Conservation (phyloP, 2,888 invertebrate genomes). For the Parnassius orleans region DNA sequence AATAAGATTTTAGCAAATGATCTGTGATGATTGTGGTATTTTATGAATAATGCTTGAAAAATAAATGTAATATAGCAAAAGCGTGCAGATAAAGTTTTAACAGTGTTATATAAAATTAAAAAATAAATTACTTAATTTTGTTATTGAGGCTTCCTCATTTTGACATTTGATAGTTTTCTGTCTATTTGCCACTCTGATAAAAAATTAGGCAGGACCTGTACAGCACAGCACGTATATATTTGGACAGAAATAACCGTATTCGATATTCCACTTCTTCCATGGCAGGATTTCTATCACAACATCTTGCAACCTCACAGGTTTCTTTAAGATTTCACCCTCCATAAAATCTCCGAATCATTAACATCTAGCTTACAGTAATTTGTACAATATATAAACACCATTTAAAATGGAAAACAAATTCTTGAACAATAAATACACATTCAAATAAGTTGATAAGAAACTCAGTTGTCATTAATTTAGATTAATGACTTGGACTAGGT, state of each 20-base stretch:
- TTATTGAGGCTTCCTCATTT: too few species aligned
- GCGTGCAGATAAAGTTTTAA: too few species aligned
- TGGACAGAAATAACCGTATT: conserved; percentile 22
- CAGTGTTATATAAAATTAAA: too few species aligned
- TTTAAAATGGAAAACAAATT: conserved; percentile 3
- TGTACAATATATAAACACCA: conserved; percentile 13
- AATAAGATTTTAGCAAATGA: too few species aligned
- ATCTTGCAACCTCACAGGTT: conserved; percentile 31
- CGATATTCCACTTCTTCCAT: conserved; percentile 28
- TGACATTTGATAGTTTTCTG: too few species aligned
- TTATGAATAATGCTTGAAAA: too few species aligned
- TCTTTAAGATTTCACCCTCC: conserved; percentile 11
- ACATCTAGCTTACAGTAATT: conserved; percentile 20
- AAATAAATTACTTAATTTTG: too few species aligned
- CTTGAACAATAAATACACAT: neutral
- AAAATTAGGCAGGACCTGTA: too few species aligned
- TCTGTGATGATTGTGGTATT: too few species aligned
- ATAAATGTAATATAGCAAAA: too few species aligned
- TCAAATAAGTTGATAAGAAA: conserved; percentile 7
- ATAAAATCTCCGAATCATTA: conserved; percentile 5
- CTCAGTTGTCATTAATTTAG: neutral
- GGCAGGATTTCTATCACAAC: conserved; percentile 42
- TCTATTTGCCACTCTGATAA: too few species aligned
- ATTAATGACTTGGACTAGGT: neutral
- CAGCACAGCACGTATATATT: conserved; percentile 23